These are phyloP conservation scores for Ceyx melanurus DNA, from an alignment of 2,113 vertebrate genomes.

Conservation along the genomic window DNA sequence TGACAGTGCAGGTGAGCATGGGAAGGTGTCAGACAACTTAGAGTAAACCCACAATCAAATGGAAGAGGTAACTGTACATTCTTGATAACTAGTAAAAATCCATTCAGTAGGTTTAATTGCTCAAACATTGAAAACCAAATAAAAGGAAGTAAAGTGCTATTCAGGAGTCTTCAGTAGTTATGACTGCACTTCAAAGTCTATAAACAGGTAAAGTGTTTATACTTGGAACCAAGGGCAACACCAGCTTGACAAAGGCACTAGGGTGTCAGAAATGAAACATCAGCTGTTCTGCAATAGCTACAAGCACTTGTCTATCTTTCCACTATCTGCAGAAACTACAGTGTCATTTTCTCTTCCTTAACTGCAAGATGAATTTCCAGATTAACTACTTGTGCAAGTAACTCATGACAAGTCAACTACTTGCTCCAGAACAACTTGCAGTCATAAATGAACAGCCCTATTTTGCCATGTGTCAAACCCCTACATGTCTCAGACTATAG, in stretches of 20 bases:
- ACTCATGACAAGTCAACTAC: not conserved
- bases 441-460: not conserved
- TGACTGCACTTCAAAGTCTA: not conserved
- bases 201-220: not conserved
- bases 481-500: not conserved
- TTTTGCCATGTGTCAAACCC: not conserved
- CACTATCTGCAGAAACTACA: not conserved
- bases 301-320: not conserved
- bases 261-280: not conserved
- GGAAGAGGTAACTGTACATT: not conserved
- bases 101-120: not conserved
- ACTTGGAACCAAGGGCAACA: not conserved
- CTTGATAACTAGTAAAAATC: not conserved
- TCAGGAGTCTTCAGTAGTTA: not conserved
- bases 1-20: not conserved
- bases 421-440: not conserved
- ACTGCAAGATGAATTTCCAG: not conserved
- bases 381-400: not conserved
- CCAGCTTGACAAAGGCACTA: not conserved
- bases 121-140: not conserved
- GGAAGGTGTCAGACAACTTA: not conserved
- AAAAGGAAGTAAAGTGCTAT: not conserved
- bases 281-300: not conserved
- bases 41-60: not conserved
- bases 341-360: not conserved